Evolutionary conservation across 2,113 vertebrate genomes (phyloP).

Genomic region (Melanotaenia duboulayi): DNA sequence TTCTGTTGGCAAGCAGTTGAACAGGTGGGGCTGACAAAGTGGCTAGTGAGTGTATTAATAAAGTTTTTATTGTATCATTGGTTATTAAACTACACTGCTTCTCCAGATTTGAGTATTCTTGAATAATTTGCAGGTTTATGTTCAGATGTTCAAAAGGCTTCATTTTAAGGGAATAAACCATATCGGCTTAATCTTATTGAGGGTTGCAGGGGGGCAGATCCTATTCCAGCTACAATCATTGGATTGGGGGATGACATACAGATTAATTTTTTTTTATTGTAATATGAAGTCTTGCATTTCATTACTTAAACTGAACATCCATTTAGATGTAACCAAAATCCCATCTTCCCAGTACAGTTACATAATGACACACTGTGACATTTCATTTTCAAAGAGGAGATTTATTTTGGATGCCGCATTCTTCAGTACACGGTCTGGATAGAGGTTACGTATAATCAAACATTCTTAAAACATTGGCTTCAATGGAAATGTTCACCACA

Average conservation of each 20-base stretch:
- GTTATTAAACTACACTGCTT: too few relatives aligned
- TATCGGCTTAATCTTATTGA: too few relatives aligned
- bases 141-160: not conserved
- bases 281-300: not conserved
- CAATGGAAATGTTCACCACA: slow-evolving; percentile 67
- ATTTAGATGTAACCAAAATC: not conserved
- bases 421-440: slow-evolving; percentile 68
- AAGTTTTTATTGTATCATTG: too few relatives aligned
- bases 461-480: slow-evolving; percentile 54
- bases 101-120: too few relatives aligned
- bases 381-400: slow-evolving; percentile 64
- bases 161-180: not conserved
- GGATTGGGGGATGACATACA: not conserved
- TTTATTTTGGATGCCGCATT: slow-evolving; percentile 76
- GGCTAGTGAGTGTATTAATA: too few relatives aligned
- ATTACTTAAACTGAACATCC: not conserved
- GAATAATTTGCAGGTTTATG: not conserved
- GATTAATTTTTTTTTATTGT: not conserved
- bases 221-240: too few relatives aligned
- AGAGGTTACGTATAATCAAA: slow-evolving; percentile 66
- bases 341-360: slow-evolving; percentile 18
- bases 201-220: too few relatives aligned
- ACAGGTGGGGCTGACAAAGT: too few relatives aligned
- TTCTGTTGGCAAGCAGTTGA: too few relatives aligned
- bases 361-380: slow-evolving; percentile 23